phyloP scores from a whole-genome alignment of 2,113 vertebrate genomes.

The Struthio camelus region DNA sequence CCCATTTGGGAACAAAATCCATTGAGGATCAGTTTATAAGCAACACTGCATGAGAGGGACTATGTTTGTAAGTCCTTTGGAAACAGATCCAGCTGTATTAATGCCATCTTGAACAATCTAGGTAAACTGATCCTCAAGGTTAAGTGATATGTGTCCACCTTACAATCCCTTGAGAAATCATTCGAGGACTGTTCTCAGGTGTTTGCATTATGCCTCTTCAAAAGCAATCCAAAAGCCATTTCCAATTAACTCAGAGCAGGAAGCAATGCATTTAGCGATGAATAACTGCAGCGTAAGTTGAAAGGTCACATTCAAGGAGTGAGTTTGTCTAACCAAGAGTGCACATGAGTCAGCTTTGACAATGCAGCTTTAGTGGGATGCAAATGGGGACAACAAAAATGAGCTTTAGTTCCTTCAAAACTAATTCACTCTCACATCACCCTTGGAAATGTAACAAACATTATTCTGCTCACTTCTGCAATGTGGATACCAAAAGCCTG shows the following conservation, averaged over 20 bases:
- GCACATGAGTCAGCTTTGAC: neutral
- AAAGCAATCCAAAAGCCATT: neutral
- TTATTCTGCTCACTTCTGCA: neutral
- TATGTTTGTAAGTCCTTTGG: neutral
- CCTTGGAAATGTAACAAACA: neutral
- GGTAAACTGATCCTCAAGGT: neutral
- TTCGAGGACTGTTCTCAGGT: neutral
- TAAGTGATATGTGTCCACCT: rapidly evolving
- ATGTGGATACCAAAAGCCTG: neutral
- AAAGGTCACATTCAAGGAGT: no score
- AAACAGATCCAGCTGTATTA: neutral
- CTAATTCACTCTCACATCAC: neutral
- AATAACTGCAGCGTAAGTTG: neutral
- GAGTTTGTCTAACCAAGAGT: no score
- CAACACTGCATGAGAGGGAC: neutral
- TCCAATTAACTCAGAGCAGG: neutral
- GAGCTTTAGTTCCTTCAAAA: no score
- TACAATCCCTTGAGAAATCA: neutral
- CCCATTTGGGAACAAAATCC: neutral
- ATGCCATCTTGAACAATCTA: neutral
- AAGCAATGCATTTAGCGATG: neutral
- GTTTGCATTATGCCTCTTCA: neutral
- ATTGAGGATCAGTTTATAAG: neutral
- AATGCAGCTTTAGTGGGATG: no score
- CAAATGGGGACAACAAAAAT: neutral